Base-by-base conservation (phyloP, 1,140 invertebrate genomes). In the Drosophila pseudoananassae region DNA sequence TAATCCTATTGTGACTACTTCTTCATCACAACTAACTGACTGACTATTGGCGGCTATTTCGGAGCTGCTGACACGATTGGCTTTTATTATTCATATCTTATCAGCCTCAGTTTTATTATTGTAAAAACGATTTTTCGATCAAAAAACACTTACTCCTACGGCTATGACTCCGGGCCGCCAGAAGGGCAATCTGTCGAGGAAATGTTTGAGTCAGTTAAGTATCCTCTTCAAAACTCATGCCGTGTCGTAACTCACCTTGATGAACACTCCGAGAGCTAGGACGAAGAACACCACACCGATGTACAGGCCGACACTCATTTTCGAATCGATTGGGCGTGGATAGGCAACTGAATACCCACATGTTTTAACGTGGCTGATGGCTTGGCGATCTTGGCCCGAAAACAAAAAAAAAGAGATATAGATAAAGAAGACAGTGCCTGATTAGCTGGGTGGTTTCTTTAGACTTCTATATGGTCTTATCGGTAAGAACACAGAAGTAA, bases 21-120 rank as follows among this genome's bases (percentile, higher is more conserved):
- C 45, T 31, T 49, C n/a, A 12, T 49, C 29, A 38, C 31, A 70
- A 70, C 65, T 68, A 49, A 66, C 66, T 69, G 17, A 70, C 64
- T 69, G 64, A 56, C 64, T 17, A 36, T 66, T 49, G 15, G 53
- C 29, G 56, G 56, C 46, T 51, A 59, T 66, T 66, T 66, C 31
- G 43, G 31, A 23, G 23, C 29, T 47, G 8, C 61, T 29, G 9
- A 31, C 25, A 36, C 63, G 50, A 69, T 69, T 49, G 40, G n/a
- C 6, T 43, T 17, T 15, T 46, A 69, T 69, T 45, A 69, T 47
- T 51, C 64, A 31, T 70, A 70, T 70, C 66, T 70, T 55, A 70
- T 70, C 63, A 38, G 23, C 23, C 33, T 12, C 10, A 12, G 12
- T 38, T 45, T 31, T 20, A 23, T 68, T 31, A 25, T 33, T 40